Base-by-base conservation (phyloP, 53 echinoderm and acorn worm genomes). In the Henricia sp. region DNA sequence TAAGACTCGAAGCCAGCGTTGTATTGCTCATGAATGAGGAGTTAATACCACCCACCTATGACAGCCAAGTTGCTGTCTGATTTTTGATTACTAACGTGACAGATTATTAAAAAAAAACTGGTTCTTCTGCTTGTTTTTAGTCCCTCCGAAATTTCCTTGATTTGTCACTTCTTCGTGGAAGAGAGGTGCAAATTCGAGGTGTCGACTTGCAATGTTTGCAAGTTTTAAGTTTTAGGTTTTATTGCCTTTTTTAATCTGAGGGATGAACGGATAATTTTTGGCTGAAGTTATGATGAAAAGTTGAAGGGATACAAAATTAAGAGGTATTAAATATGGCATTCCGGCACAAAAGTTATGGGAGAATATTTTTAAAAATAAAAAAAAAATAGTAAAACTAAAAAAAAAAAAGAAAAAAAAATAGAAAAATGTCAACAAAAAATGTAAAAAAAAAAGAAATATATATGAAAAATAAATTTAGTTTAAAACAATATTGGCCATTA, bases 401-500 rank as follows among this genome's bases (percentile, higher is more conserved):
- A 48, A 50, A 29, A 37, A 62, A 50, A 41, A 6, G 27, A 16
- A 1, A 52, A 44, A 80, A 80, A 80, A 80, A 80, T 33, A 63
- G 80, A 26, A 80, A 80, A 80, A 80, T 48, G 48, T 63, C n/a
- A 80, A 3, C 71, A 80, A 80, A 62, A 59, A 37, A 60, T 11
- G 29, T 14, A 72, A 37, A 75, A 85, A 72, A 63, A 63, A 52
- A 67, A 75, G 76, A 86, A 67, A 86, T 75, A 86, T 75, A 67
- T 67, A 67, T 43, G 67, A 86, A 88, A 88, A 57, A 70, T 50
- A 71, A 82, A 83, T 70, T 70, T 82, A 82, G 80, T 80, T 80
- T 78, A 69, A 73, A 88, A 75, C 70, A 65, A 80, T 68, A 71
- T 83, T 65, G 88, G 88, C 71, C 88, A 88, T 88, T 88, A 88